Evolutionary conservation across 2,888 invertebrate species (phyloP).

Genomic region (Antheraea yamamai): DNA sequence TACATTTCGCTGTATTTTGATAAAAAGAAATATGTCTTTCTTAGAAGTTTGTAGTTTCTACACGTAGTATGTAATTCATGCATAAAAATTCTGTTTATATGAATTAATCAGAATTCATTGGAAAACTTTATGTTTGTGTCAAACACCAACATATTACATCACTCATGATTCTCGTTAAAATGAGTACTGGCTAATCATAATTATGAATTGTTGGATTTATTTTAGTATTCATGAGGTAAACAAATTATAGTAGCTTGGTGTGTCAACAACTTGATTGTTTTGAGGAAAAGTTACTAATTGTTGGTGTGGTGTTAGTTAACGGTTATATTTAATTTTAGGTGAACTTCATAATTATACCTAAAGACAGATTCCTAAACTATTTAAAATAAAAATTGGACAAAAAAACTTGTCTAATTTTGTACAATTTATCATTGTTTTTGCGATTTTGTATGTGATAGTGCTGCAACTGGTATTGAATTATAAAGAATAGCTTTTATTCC

Average conservation of each 20-base stretch:
- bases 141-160: not conserved
- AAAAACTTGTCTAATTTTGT: too few species aligned
- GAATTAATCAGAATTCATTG: conserved; percentile 9
- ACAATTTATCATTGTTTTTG: too few species aligned
- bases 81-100: not conserved
- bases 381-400: not conserved
- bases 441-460: too few species aligned
- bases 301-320: not conserved
- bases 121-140: conserved; percentile 8
- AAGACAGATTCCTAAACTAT: not conserved
- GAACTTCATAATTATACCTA: not conserved
- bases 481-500: too few species aligned
- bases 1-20: not conserved
- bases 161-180: conserved; percentile 4
- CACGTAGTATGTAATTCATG: not conserved
- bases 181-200: not conserved
- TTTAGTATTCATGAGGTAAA: conserved; percentile 8
- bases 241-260: not conserved
- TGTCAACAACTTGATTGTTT: not conserved
- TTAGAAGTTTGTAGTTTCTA: not conserved
- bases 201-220: conserved; percentile 9
- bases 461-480: too few species aligned
- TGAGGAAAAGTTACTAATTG: not conserved
- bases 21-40: not conserved
- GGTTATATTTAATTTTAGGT: not conserved